phyloP scores from a whole-genome alignment of 2,888 invertebrate species.

The Folsomia manolachei region DNA sequence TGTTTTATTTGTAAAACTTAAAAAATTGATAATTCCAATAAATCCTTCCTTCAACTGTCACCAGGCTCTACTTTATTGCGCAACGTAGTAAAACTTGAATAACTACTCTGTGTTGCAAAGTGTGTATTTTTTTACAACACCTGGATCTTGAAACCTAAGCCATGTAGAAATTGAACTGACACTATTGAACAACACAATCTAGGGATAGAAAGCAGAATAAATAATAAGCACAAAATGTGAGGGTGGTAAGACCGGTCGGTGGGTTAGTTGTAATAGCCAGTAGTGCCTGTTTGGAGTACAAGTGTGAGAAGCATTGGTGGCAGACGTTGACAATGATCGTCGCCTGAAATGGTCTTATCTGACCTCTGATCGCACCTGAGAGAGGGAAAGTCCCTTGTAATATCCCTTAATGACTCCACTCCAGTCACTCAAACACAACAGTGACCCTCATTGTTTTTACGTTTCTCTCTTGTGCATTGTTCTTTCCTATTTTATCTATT shows the following conservation, averaged over 20 bases:
- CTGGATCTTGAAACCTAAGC: no score
- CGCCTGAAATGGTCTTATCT: constrained; percentile 50
- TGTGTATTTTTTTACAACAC: no score
- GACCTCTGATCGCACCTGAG: constrained; percentile 44
- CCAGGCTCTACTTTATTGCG: no score
- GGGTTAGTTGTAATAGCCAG: not conserved
- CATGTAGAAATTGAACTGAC: no score
- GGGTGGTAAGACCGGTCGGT: not conserved
- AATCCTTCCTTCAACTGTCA: no score
- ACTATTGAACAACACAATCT: no score
- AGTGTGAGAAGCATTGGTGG: no score
- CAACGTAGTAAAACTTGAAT: no score
- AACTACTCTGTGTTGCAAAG: no score
- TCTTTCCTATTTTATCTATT: not conserved
- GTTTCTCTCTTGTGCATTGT: not conserved
- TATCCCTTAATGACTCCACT: constrained; percentile 51
- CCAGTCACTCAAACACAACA: constrained; percentile 13
- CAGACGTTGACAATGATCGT: constrained; percentile 41
- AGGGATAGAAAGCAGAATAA: no score
- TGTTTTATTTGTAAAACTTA: no score
- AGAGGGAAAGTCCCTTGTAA: constrained; percentile 51
- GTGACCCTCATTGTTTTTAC: constrained; percentile 29
- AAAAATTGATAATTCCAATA: no score
- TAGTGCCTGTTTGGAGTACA: constrained; percentile 20
- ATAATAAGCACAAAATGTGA: not conserved